A percentile compares a stretch with the other conserved stretches of the same genome.
Conservation (phyloP, 2,888 invertebrate genomes). For the Metellina segmentata region DNA sequence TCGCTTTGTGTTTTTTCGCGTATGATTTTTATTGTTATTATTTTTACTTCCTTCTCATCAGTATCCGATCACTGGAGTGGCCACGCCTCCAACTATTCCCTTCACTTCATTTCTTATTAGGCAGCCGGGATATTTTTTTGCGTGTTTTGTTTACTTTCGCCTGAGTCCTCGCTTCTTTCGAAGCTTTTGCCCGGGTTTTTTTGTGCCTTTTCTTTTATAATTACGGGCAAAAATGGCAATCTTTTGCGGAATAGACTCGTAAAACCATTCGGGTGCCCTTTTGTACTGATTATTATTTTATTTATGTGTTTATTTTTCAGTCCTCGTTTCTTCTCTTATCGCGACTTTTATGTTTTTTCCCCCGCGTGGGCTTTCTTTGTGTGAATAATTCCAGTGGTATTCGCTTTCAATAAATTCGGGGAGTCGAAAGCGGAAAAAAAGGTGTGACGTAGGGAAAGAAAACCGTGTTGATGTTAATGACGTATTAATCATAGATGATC, state of each 20-base stretch:
- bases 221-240: constrained; percentile 70
- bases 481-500: constrained; percentile 69
- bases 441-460: background rate
- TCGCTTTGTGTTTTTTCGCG: constrained; percentile 57
- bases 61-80: constrained; percentile 73
- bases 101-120: constrained; percentile 76
- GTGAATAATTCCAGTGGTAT: constrained; percentile 55
- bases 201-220: constrained; percentile 72
- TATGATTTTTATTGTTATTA: constrained; percentile 75
- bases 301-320: constrained; percentile 34
- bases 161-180: constrained; percentile 21
- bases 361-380: constrained; percentile 11
- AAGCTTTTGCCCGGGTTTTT: constrained; percentile 28
- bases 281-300: constrained; percentile 20
- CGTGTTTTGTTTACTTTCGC: constrained; percentile 11
- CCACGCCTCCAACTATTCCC: constrained; percentile 74
- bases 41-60: constrained; percentile 72
- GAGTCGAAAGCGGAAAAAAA: constrained; percentile 16
- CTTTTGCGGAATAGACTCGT: constrained; percentile 68
- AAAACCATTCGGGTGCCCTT: constrained; percentile 56
- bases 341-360: background rate
- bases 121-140: constrained; percentile 46
- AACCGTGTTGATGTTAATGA: constrained; percentile 53
- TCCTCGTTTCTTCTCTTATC: constrained; percentile 4
- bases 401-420: constrained; percentile 54